Evolutionary conservation across 2,888 invertebrate genomes (phyloP), one percentile per base, ranked within the genome.

Genomic region (Agrilus mali): DNA sequence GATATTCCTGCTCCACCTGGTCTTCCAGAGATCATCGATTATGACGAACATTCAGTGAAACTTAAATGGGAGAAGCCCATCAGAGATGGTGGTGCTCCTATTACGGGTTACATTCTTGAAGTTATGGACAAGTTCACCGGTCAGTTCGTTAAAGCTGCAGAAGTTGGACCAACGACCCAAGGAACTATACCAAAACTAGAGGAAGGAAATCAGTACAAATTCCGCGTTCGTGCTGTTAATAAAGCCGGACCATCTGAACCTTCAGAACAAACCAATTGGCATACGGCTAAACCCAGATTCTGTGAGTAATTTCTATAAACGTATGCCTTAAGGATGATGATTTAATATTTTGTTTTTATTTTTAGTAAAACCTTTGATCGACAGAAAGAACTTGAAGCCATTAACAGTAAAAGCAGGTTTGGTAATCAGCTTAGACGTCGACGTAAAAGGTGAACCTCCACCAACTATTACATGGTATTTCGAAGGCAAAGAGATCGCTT

Each of bases 191-290:
- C 84, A 0, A 86, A 86, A 65, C 69, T 96, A 56, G 89, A 90
- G 60, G 90, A 93, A 68, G 93, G 93, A 15, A 90, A 90, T 65
- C 92, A 93, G 60, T 96, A 96, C 64, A 93, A 95, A 66, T 96
- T 95, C 76, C 74, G 93, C 32, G 78, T 94, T 2, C 75, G 87
- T n/a, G 97, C 97, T 15, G 70, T 95, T 12, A 98, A 98, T 69
- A 90, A 93, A 69, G 94, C 94, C 37, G 97, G 98, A 2, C 82
- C 80, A 35, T 92, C 92, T 0, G 89, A 90, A 55, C 88, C 93
- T 1, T 88, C 88, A 17, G 92, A 93, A 66, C 86, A 87, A 60
- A 90, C 90, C 41, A 86, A 87, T 68, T 88, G 88, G 73, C 92
- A 93, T 58, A 86, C 86, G 4, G 90, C 89, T 51, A 92, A 92